Evolutionary conservation across 37 sponge, comb jelly and placozoan genomes (phyloP).

Genomic region (Axinella damicornis): DNA sequence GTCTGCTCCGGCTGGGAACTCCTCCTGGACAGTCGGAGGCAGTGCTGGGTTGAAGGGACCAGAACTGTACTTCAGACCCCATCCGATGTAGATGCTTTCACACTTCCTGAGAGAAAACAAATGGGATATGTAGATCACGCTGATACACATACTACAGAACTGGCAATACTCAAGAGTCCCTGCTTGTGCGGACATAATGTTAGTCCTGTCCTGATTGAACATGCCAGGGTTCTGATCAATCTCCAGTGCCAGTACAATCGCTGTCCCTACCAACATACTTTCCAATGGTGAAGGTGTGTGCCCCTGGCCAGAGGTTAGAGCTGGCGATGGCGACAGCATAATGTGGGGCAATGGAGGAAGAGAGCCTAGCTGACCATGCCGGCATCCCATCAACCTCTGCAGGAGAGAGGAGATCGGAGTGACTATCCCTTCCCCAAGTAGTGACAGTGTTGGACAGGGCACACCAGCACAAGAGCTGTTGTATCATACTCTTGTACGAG

Average conservation of each 20-base stretch:
- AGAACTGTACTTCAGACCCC: conserved; percentile 95
- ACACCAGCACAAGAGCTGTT: neutral
- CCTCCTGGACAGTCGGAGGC: conserved; percentile 90
- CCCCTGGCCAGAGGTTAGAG: conserved; percentile 99
- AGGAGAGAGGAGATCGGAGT: neutral
- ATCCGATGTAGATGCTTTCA: conserved; percentile 97
- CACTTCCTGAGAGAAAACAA: conserved; percentile 70
- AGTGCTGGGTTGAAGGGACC: conserved; percentile 89
- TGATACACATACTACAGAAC: too few species aligned
- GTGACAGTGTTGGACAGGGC: too few species aligned
- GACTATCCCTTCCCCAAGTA: too few species aligned
- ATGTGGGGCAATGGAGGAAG: conserved; percentile 84
- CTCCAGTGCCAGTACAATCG: too few species aligned
- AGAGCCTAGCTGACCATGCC: conserved; percentile 89
- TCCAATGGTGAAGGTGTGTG: conserved; percentile 75
- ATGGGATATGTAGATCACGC: too few species aligned
- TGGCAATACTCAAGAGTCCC: neutral
- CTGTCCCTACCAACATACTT: too few species aligned
- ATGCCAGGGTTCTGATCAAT: neutral
- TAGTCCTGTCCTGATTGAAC: too few species aligned
- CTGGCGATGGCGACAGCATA: conserved; percentile 87
- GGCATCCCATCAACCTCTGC: conserved; percentile 92
- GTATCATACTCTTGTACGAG: neutral
- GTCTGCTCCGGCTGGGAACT: conserved; percentile 89
- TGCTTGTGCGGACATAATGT: too few species aligned